Evolutionary conservation across 2,888 invertebrate genomes (phyloP).

Genomic region (Rotaria sp.): DNA sequence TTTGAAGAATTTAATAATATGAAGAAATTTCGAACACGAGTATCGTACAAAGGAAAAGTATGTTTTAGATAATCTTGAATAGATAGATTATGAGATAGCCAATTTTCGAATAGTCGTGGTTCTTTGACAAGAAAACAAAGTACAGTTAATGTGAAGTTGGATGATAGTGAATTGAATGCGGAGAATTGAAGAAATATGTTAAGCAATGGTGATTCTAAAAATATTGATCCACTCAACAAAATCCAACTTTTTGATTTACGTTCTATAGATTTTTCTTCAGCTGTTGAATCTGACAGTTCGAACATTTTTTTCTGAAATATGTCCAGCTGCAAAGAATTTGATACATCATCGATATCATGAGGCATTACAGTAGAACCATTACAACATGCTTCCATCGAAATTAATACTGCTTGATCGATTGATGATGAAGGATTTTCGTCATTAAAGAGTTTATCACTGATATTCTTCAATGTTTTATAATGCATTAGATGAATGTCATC

Average conservation of each 20-base stretch:
- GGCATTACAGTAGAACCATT: neutral
- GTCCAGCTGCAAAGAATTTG: neutral
- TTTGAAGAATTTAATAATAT: neutral
- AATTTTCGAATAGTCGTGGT: neutral
- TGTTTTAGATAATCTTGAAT: neutral
- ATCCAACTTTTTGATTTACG: neutral
- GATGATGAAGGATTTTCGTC: neutral
- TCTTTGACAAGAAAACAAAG: neutral
- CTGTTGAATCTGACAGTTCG: neutral
- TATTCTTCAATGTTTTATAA: neutral
- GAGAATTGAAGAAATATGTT: neutral
- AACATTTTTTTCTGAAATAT: neutral
- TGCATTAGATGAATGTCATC: neutral
- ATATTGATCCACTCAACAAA: neutral
- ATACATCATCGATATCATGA: neutral
- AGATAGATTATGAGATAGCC: neutral
- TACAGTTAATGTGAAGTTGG: neutral
- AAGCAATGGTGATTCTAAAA: neutral
- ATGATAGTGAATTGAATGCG: neutral
- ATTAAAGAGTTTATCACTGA: neutral
- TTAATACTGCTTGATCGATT: neutral
- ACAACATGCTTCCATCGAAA: neutral
- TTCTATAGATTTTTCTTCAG: neutral
- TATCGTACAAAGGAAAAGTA: neutral
- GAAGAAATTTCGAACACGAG: neutral